Evolutionary conservation across 2,888 invertebrate genomes (phyloP).

Genomic region (Galerucella pusilla): DNA sequence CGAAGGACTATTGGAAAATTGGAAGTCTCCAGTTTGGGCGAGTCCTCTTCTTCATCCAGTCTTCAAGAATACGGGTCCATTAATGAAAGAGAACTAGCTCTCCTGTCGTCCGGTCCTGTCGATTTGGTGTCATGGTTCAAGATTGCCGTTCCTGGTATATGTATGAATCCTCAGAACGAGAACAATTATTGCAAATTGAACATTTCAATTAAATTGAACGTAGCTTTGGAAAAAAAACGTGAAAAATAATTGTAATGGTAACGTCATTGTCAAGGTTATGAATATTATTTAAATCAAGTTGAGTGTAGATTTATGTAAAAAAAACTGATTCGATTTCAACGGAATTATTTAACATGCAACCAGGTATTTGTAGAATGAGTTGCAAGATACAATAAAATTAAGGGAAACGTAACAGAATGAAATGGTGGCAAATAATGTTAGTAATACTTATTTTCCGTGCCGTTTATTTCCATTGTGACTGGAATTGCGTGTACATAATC

Average conservation of each 20-base stretch:
- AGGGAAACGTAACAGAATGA: conserved; percentile 37
- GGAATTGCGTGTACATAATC: conserved; percentile 59
- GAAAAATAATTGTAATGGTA: neutral
- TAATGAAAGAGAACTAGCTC: too few species aligned
- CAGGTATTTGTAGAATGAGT: conserved; percentile 28
- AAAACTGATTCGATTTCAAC: conserved; percentile 17
- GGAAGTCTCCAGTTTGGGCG: too few species aligned
- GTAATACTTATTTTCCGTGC: conserved; percentile 38
- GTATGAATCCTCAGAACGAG: too few species aligned
- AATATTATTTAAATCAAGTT: conserved; percentile 3
- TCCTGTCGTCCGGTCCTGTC: too few species aligned
- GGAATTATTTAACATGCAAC: conserved; percentile 17
- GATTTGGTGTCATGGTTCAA: too few species aligned
- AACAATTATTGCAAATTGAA: too few species aligned
- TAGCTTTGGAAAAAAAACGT: neutral
- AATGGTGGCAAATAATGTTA: conserved; percentile 35
- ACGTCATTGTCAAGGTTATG: neutral
- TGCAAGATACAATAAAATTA: conserved; percentile 35
- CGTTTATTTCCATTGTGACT: conserved; percentile 36
- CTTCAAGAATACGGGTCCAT: too few species aligned
- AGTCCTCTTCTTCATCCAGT: too few species aligned
- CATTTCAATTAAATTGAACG: too few species aligned
- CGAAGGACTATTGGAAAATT: too few species aligned
- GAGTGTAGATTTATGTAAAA: conserved; percentile 26
- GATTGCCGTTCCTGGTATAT: too few species aligned